Percentiles rank a stretch among this genome's conserved stretches.
Evolutionary conservation across 2,797 vertebrate species (phyloP).

Genomic region (Huso huso): DNA sequence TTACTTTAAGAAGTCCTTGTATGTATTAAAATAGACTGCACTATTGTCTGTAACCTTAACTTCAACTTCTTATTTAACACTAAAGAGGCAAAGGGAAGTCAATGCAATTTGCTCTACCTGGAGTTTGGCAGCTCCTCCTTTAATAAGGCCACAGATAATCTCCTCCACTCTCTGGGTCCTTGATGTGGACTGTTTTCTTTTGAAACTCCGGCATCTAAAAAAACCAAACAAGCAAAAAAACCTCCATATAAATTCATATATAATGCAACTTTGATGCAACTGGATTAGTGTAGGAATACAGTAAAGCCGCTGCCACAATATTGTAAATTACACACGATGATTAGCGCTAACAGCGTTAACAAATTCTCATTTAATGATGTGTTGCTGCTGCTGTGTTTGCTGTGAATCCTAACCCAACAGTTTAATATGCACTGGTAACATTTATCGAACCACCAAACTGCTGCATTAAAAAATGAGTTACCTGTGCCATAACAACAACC

Average conservation of each 20-base stretch:
- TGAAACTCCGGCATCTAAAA: constrained; percentile 94
- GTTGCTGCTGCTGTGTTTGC: not conserved
- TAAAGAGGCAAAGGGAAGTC: not conserved
- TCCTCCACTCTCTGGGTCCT: constrained; percentile 88
- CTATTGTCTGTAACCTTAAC: not conserved
- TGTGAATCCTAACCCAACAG: no score
- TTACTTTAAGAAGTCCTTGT: not conserved
- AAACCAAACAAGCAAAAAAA: constrained; percentile 12
- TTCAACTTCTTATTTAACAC: not conserved
- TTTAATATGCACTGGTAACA: no score
- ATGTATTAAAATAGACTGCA: not conserved
- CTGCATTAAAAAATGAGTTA: no score
- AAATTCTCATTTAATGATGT: not conserved
- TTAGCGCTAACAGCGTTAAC: not conserved
- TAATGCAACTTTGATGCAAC: not conserved
- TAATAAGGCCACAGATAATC: constrained; percentile 90
- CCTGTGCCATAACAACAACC: no score
- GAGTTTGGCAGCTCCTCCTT: constrained; percentile 88
- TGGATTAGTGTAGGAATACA: no score
- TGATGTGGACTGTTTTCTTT: constrained; percentile 87
- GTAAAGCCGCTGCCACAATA: no score
- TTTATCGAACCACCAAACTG: no score
- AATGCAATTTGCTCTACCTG: constrained; percentile 60
- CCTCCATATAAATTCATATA: constrained; percentile 3
- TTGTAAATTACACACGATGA: no score